A percentile compares a stretch with the other conserved stretches of the same genome.
These are phyloP conservation scores for Drosophila ustulata DNA, from an alignment of 2,888 invertebrate genomes.

Conservation along the genomic window DNA sequence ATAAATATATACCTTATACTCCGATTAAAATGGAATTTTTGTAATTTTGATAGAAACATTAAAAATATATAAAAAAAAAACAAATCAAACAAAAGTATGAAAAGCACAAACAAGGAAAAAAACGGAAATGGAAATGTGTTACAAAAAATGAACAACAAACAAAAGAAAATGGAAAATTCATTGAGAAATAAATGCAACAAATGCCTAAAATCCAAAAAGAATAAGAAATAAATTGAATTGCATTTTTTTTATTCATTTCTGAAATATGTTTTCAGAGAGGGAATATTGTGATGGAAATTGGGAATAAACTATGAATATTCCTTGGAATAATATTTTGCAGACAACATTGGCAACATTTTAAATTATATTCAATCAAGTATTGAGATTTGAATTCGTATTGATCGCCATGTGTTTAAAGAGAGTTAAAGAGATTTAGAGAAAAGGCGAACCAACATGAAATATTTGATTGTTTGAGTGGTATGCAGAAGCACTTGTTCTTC, in stretches of 20 bases:
- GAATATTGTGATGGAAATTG: too few relatives aligned
- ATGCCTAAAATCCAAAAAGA: conserved; percentile 68
- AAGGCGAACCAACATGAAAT: not conserved
- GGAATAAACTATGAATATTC: too few relatives aligned
- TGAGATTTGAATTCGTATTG: too few relatives aligned
- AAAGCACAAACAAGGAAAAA: conserved; percentile 46
- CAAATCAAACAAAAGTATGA: conserved; percentile 45
- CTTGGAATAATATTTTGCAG: too few relatives aligned
- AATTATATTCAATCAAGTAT: too few relatives aligned
- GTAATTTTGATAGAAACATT: conserved; percentile 82
- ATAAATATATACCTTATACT: conserved; percentile 76
- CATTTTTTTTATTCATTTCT: conserved; percentile 10
- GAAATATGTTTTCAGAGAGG: not conserved
- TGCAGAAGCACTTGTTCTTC: not conserved
- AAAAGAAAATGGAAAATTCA: conserved; percentile 25
- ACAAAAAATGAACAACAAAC: conserved; percentile 25
- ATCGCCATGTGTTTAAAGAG: not conserved
- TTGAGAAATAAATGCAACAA: conserved; percentile 71
- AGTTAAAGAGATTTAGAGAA: not conserved
- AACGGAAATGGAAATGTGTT: conserved; percentile 60
- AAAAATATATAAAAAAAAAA: conserved; percentile 63
- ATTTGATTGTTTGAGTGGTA: not conserved
- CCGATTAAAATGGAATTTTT: conserved; percentile 78
- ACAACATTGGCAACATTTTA: too few relatives aligned
- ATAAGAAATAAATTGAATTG: conserved; percentile 23